Evolutionary conservation across 2,113 vertebrate species (phyloP), one percentile per base, ranked within the genome.

Genomic region (Cricetomys ansorgei): DNA sequence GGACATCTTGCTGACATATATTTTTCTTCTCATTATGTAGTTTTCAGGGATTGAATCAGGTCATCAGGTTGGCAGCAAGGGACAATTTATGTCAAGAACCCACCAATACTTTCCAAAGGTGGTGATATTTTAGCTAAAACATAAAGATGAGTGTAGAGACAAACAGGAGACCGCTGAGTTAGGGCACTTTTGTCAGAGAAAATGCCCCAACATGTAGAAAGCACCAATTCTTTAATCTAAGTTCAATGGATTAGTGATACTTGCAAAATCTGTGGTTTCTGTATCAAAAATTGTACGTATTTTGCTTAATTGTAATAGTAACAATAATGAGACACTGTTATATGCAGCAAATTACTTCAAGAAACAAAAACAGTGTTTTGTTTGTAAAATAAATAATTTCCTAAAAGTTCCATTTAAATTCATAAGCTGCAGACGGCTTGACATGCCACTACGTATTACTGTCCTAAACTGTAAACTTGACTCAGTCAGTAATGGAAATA

Each of bases 121-220:
- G 93, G 48, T 70, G 6, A 85, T 85, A 89, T 53, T 93, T 87
- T 37, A 91, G 69, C 45, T 75, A 67, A 83, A 92, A 94, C 83
- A 73, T 91, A 94, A 95, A 89, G 62, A 90, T 85, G 15, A 76
- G 8, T 73, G 19, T 55, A 45, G 29, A 50, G 19, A 48, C 13
- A 53, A 34, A 15, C 3, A 83, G 8, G 8, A 72, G 3, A 55
- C 23, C 3, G 79, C 50, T 8, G 12, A 16, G 3, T 19, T 70
- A 59, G 57, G 96, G 8, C 0, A 93, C 88, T 75, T 97, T 13
- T 89, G 83, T 29, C 29, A 80, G 37, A 64, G 43, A 88, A 86
- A 89, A 77, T 43, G 37, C 37, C 9, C 88, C 1, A 86, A 43
- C 10, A 75, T 1, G 21, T 84, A 76, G 57, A 27, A 87, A 64